These are phyloP conservation scores for Polyergus mexicanus DNA, from an alignment of 1,140 invertebrate species.

Conservation along the genomic window DNA sequence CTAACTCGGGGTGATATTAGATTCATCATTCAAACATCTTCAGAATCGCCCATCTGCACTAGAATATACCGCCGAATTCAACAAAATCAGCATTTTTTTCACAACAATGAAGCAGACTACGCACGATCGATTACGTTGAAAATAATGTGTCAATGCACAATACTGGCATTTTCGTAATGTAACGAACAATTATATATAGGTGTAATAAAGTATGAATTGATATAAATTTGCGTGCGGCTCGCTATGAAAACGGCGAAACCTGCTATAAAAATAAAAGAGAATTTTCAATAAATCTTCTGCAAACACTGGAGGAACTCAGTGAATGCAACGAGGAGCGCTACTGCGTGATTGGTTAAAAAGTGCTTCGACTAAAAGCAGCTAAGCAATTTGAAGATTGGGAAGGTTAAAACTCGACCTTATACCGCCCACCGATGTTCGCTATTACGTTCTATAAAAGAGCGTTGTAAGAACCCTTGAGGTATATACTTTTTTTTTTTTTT, in stretches of 20 bases:
- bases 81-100: slow-evolving; percentile 40
- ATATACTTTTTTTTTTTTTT: slow-evolving; percentile 23
- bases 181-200: background rate
- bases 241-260: background rate
- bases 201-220: background rate
- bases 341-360: slow-evolving; percentile 59
- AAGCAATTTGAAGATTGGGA: slow-evolving; percentile 64
- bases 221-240: background rate
- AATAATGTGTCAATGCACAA: background rate
- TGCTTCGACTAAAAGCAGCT: slow-evolving; percentile 57
- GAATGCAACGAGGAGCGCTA: slow-evolving; percentile 33
- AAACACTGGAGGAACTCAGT: slow-evolving; percentile 44
- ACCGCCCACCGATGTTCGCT: slow-evolving; percentile 49
- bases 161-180: background rate
- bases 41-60: slow-evolving; percentile 47
- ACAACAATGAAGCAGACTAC: background rate
- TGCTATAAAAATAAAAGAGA: slow-evolving; percentile 8
- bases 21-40: slow-evolving; percentile 78
- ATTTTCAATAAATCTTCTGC: slow-evolving; percentile 57
- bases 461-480: slow-evolving; percentile 56
- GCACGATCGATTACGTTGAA: background rate
- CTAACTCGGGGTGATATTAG: slow-evolving; percentile 67
- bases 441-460: slow-evolving; percentile 58
- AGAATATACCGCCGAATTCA: slow-evolving; percentile 22
- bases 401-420: slow-evolving; percentile 58